A percentile compares a stretch with the other conserved stretches of the same genome.
phyloP scores from a whole-genome alignment of 2,888 invertebrate species.

The Mythimna loreyi region DNA sequence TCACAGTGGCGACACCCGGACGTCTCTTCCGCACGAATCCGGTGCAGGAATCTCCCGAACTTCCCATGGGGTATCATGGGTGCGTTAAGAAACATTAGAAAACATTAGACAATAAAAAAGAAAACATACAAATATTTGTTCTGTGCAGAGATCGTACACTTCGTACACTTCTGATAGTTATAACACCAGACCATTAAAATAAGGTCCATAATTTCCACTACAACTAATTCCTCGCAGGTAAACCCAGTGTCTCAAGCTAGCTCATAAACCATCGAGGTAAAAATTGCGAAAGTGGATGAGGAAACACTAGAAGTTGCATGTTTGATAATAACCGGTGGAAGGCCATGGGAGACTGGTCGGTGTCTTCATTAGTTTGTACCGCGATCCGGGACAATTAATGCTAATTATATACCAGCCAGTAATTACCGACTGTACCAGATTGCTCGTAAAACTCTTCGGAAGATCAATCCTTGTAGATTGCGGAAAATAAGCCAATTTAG shows the following conservation, averaged over 20 bases:
- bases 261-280: not conserved
- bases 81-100: too few relatives aligned
- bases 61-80: too few relatives aligned
- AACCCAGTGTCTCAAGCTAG: not conserved
- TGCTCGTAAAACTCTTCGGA: not conserved
- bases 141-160: too few relatives aligned
- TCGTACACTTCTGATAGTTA: too few relatives aligned
- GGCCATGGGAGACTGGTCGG: slow-evolving; percentile 57
- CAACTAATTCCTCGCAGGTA: too few relatives aligned
- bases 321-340: slow-evolving; percentile 44
- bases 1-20: too few relatives aligned
- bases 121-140: too few relatives aligned
- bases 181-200: too few relatives aligned
- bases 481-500: not conserved
- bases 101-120: too few relatives aligned
- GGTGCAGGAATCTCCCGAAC: too few relatives aligned
- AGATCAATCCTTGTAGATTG: not conserved
- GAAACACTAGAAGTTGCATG: slow-evolving; percentile 48
- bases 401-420: slow-evolving; percentile 34
- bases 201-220: too few relatives aligned
- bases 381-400: slow-evolving; percentile 35
- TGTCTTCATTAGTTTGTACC: slow-evolving; percentile 53
- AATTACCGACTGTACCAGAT: slow-evolving; percentile 11
- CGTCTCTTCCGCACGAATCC: too few relatives aligned
- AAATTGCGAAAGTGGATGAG: slow-evolving; percentile 46